These are phyloP conservation scores for Montipora efflorescens DNA, from an alignment of 64 coral and sea anemone genomes.

Conservation along the genomic window DNA sequence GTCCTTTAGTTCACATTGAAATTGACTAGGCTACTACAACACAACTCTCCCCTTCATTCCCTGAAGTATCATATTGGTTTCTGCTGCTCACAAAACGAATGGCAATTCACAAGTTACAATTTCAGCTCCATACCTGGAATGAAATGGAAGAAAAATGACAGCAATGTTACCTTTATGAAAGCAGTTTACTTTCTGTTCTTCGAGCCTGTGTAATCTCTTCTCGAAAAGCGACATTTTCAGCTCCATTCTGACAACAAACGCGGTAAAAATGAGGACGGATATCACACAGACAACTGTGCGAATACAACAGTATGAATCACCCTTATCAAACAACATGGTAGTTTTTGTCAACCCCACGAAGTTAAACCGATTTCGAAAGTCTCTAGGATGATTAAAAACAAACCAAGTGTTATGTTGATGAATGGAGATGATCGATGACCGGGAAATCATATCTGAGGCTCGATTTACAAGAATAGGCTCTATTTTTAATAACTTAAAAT, in stretches of 20 bases:
- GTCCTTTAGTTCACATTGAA: too few species aligned
- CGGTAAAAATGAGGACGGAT: slow-evolving; percentile 5
- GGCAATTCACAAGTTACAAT: too few species aligned
- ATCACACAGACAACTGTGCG: neutral
- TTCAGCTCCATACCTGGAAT: neutral
- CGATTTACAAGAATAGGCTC: neutral
- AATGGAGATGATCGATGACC: neutral
- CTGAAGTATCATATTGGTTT: neutral
- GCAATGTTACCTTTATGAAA: neutral
- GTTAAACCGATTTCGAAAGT: neutral
- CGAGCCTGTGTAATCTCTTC: slow-evolving; percentile 8
- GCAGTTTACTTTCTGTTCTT: slow-evolving; percentile 25
- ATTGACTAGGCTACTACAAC: too few species aligned
- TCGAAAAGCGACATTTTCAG: slow-evolving; percentile 20
- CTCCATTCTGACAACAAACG: slow-evolving; percentile 48
- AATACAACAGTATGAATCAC: slow-evolving; percentile 11
- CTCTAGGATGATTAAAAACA: neutral
- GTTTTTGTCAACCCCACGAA: neutral
- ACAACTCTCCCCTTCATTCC: too few species aligned
- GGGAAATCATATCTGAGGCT: neutral
- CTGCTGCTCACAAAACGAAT: neutral
- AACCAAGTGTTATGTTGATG: neutral
- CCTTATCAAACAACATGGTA: neutral
- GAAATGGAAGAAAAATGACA: neutral
- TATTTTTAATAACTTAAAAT: too few species aligned